Conservation (phyloP, 64 coral and sea anemone species). For the Montipora capricornis region DNA sequence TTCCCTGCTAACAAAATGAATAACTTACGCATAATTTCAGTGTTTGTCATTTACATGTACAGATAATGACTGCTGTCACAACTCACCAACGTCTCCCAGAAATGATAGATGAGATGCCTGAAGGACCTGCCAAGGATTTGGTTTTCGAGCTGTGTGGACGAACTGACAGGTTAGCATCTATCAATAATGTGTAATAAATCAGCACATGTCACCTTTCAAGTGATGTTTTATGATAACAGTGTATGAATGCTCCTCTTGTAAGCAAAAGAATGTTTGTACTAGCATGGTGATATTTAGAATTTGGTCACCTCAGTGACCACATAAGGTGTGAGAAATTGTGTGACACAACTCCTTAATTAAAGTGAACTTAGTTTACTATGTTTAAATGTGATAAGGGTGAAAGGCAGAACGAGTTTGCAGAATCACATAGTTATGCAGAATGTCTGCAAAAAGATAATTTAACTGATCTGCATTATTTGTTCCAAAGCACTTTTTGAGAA, state of each 20-base stretch:
- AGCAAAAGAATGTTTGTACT: too few species aligned
- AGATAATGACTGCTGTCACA: constrained; percentile 74
- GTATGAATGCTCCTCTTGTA: too few species aligned
- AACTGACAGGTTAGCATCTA: constrained; percentile 36
- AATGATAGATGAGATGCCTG: constrained; percentile 48
- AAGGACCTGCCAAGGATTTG: constrained; percentile 41
- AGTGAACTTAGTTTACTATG: background rate
- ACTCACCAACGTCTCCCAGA: constrained; percentile 43
- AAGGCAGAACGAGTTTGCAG: background rate
- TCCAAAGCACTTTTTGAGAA: background rate
- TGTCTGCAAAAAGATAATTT: background rate
- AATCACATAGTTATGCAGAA: too few species aligned
- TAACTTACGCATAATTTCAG: background rate
- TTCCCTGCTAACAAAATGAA: constrained; percentile 38
- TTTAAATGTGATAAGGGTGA: background rate
- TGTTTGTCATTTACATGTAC: background rate
- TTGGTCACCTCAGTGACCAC: too few species aligned
- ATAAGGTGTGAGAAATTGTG: background rate
- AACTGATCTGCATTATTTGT: background rate
- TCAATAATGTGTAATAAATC: background rate
- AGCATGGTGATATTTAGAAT: too few species aligned
- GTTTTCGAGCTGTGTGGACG: constrained; percentile 15
- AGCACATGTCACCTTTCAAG: background rate
- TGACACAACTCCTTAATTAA: background rate
- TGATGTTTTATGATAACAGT: too few species aligned